These are phyloP conservation scores for Synergus laeviventris DNA, from an alignment of 2,888 invertebrate species.

Conservation along the genomic window DNA sequence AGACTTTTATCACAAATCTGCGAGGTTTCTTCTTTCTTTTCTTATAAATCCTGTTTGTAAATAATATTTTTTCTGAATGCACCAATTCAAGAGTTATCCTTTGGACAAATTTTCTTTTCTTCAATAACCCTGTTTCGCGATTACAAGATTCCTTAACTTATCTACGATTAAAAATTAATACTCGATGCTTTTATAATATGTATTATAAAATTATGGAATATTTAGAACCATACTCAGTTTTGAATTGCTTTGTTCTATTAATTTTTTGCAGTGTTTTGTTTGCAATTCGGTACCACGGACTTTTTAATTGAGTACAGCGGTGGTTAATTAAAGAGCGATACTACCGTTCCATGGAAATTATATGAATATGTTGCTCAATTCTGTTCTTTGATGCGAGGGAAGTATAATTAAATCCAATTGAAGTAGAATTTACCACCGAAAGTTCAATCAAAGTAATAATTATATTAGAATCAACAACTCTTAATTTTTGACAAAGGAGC, in stretches of 20 bases:
- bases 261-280: background rate
- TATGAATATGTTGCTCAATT: background rate
- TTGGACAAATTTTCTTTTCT: background rate
- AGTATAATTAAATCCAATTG: background rate
- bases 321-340: background rate
- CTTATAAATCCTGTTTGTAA: background rate
- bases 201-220: no score
- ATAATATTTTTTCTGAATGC: slow-evolving; percentile 17
- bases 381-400: background rate
- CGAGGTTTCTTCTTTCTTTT: background rate
- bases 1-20: slow-evolving; percentile 4
- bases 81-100: background rate
- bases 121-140: background rate
- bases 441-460: no score
- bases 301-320: background rate
- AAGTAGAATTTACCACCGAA: background rate
- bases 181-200: no score
- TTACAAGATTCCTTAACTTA: background rate
- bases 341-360: background rate
- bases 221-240: background rate
- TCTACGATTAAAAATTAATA: background rate
- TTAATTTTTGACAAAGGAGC: no score
- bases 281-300: background rate
- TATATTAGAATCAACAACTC: no score
- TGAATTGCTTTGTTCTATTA: background rate